Evolutionary conservation across 2,113 vertebrate species (phyloP), one percentile per base, ranked within the genome.

Genomic region (Hiodon alosoides): DNA sequence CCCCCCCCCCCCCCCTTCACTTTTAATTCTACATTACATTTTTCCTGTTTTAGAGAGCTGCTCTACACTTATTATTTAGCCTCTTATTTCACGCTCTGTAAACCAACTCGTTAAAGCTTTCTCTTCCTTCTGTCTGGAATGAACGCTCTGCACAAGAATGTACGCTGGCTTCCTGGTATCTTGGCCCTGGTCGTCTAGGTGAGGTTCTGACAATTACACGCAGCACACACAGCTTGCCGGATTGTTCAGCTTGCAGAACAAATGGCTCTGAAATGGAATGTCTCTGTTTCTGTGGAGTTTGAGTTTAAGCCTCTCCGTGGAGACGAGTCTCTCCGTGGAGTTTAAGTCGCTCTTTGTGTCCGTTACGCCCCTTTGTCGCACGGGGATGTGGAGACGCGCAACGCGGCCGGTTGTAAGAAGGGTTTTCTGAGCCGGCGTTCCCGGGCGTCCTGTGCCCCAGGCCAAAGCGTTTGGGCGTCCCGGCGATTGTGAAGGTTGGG

Each of bases 11-110:
- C 17, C 81, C 79, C 83, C 86, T 84, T 85, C 82, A 84, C 81
- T 69, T 79, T 78, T 86, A 84, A 85, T 79, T 81, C 81, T 77
- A 57, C 84, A 81, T 86, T 82, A 74, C 81, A 74, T 85, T 86
- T 83, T 71, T 83, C 78, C 72, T 55, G 5, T 46, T 66, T 83
- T 67, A 81, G 84, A 84, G 85, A 88, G 82, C 84, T 72, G 80
- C 83, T 87, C 84, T 87, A 87, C 85, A 82, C 87, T 90, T 88
- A 80, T 76, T 83, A 82, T 52, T 3, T n/a, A 3, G 16, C 16
- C 84, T 88, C 81, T 87, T 89, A 88, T 91, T 90, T 90, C 86
- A 90, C 83, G 86, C 89, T 90, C 89, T 87, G 85, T 89, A 90
- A 88, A 89, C 83, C 89, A 84, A 81, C 85, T 86, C 82, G 83